These are phyloP conservation scores for Microctenopoma stevenorrisi DNA, from an alignment of 2,797 vertebrate species.

Conservation along the genomic window DNA sequence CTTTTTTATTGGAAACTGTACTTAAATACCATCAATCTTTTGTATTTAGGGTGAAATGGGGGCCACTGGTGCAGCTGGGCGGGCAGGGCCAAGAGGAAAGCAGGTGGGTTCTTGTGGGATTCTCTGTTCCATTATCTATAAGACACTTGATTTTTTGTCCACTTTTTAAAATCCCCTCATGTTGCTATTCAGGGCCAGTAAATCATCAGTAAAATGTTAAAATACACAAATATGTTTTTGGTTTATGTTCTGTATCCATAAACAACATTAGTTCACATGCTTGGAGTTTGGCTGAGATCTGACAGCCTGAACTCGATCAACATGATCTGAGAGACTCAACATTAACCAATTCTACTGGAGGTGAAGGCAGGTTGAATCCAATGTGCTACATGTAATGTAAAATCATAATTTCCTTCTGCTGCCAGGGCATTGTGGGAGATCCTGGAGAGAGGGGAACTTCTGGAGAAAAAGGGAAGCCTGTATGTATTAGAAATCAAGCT, in stretches of 20 bases:
- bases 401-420: slow-evolving; percentile 24
- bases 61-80: slow-evolving; percentile 67
- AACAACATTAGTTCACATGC: slow-evolving; percentile 71
- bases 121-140: slow-evolving; percentile 37
- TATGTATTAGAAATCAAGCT: slow-evolving; percentile 64
- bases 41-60: slow-evolving; percentile 80
- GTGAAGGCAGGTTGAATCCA: slow-evolving; percentile 20
- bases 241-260: slow-evolving; percentile 67
- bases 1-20: slow-evolving; percentile 14
- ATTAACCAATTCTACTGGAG: slow-evolving; percentile 42
- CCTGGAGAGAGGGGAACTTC: slow-evolving; percentile 81
- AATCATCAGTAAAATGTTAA: slow-evolving; percentile 62
- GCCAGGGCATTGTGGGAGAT: slow-evolving; percentile 87
- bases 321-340: slow-evolving; percentile 34
- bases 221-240: slow-evolving; percentile 57
- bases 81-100: slow-evolving; percentile 70
- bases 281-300: slow-evolving; percentile 56
- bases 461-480: slow-evolving; percentile 84
- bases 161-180: slow-evolving; percentile 49
- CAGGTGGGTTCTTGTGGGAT: slow-evolving; percentile 75
- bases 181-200: slow-evolving; percentile 40
- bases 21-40: slow-evolving; percentile 35
- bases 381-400: background rate
- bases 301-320: slow-evolving; percentile 57
- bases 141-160: slow-evolving; percentile 33